phyloP scores from a whole-genome alignment of 2,797 vertebrate species.

The Gambelia wislizenii region DNA sequence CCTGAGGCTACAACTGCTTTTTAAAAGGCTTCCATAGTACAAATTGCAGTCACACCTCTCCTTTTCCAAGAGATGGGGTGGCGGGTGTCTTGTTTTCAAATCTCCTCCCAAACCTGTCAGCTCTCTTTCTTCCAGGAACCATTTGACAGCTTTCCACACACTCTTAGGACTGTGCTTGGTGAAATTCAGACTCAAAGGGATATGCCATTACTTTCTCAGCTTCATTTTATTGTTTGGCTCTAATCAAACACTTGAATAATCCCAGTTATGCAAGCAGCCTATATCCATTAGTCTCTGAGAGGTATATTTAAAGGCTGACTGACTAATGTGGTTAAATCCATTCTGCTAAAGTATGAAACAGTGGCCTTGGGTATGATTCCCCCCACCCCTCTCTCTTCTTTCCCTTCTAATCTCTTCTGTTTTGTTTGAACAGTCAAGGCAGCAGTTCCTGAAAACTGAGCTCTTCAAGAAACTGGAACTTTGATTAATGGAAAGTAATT shows the following conservation, averaged over 20 bases:
- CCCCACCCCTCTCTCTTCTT: slow-evolving; percentile 7
- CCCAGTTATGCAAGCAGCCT: slow-evolving; percentile 3
- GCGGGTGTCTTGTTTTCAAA: background rate
- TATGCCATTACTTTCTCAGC: background rate
- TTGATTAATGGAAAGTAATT: slow-evolving; percentile 71
- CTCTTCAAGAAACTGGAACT: slow-evolving; percentile 63
- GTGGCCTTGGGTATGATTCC: slow-evolving; percentile 52
- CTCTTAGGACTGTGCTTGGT: background rate
- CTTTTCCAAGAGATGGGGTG: background rate
- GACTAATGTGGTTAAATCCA: slow-evolving; percentile 53
- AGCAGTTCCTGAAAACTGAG: slow-evolving; percentile 55
- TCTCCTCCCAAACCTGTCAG: too few species aligned
- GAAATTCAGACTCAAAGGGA: background rate
- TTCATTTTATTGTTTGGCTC: slow-evolving; percentile 38
- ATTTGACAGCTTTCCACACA: background rate
- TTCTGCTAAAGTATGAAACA: slow-evolving; percentile 60
- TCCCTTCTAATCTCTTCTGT: slow-evolving; percentile 23
- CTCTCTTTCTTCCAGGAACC: too few species aligned
- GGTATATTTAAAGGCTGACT: slow-evolving; percentile 48
- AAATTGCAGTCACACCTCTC: too few species aligned
- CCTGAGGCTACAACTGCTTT: background rate
- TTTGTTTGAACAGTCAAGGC: slow-evolving; percentile 57
- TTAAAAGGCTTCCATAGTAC: background rate
- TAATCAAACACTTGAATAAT: slow-evolving; percentile 50
- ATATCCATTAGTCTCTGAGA: slow-evolving; percentile 34